A percentile compares a stretch with the other conserved stretches of the same genome.
These are phyloP conservation scores for Ectropis crepuscularia DNA, from an alignment of 2,888 invertebrate genomes.

Conservation along the genomic window DNA sequence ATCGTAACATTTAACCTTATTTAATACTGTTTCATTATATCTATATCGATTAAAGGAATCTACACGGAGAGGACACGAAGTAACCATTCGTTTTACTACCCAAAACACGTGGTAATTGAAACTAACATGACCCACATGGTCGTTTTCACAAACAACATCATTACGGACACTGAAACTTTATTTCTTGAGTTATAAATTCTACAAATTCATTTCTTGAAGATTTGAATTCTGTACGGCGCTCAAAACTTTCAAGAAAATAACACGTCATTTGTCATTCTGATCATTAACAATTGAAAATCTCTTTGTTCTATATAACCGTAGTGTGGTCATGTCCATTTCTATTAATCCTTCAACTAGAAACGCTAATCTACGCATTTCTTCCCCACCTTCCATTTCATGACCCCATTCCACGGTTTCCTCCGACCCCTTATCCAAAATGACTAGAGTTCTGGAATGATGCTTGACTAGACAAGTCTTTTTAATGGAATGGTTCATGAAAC, in stretches of 20 bases:
- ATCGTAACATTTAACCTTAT: conserved; percentile 41
- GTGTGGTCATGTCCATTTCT: neutral
- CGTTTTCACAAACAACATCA: neutral
- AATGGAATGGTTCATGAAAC: conserved; percentile 38
- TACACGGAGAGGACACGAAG: conserved; percentile 55
- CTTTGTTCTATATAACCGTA: too few species aligned
- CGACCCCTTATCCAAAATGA: conserved; percentile 30
- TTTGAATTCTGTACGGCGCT: neutral
- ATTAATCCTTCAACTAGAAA: conserved; percentile 18
- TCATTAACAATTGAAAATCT: too few species aligned
- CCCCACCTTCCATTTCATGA: conserved; percentile 36
- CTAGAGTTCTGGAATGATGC: conserved; percentile 40
- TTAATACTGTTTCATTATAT: conserved; percentile 47
- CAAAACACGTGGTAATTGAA: conserved; percentile 7
- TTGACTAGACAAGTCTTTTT: conserved; percentile 31
- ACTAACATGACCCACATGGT: conserved; percentile 4
- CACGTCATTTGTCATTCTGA: too few species aligned
- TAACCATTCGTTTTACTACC: conserved; percentile 18
- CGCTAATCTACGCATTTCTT: conserved; percentile 20
- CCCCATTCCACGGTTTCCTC: conserved; percentile 29
- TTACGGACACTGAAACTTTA: too few species aligned
- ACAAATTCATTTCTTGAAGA: neutral
- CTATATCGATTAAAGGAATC: conserved; percentile 45
- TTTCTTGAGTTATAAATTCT: too few species aligned
- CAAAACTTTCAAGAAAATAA: too few species aligned